phyloP scores from a whole-genome alignment of 2,888 invertebrate species.

The Pandemis cinnamomeana region DNA sequence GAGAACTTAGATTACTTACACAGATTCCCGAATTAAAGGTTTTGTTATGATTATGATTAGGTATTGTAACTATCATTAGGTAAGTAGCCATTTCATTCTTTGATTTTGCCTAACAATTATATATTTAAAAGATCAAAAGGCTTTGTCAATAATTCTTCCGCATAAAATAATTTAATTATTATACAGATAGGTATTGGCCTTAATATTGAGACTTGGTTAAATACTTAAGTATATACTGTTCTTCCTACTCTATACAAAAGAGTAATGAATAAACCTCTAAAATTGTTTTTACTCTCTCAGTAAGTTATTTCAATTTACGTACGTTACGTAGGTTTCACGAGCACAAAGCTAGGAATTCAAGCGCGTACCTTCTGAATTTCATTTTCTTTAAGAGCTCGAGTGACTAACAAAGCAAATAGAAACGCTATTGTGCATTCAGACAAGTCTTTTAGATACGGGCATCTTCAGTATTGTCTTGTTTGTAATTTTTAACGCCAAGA shows the following conservation, averaged over 20 bases:
- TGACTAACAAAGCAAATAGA: neutral
- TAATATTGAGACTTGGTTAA: too few relatives aligned
- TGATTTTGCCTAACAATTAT: too few relatives aligned
- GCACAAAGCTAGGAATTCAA: neutral
- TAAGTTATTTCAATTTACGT: neutral
- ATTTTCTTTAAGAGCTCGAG: constrained; percentile 1
- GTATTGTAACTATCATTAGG: too few relatives aligned
- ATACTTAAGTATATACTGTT: neutral
- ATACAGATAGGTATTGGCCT: too few relatives aligned
- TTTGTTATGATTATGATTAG: too few relatives aligned
- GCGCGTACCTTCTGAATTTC: constrained; percentile 4
- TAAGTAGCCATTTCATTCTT: too few relatives aligned
- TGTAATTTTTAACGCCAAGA: constrained; percentile 9
- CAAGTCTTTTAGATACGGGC: constrained; percentile 14
- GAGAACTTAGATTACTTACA: too few relatives aligned
- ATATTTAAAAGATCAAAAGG: too few relatives aligned
- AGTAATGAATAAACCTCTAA: neutral
- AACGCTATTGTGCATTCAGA: constrained; percentile 2
- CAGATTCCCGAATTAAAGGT: too few relatives aligned
- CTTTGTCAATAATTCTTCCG: too few relatives aligned
- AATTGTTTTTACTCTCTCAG: neutral
- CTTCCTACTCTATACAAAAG: neutral
- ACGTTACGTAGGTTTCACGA: neutral
- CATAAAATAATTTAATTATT: too few relatives aligned
- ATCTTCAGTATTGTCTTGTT: neutral